Conservation (phyloP, 2,113 vertebrate species). For the Perca flavescens region DNA sequence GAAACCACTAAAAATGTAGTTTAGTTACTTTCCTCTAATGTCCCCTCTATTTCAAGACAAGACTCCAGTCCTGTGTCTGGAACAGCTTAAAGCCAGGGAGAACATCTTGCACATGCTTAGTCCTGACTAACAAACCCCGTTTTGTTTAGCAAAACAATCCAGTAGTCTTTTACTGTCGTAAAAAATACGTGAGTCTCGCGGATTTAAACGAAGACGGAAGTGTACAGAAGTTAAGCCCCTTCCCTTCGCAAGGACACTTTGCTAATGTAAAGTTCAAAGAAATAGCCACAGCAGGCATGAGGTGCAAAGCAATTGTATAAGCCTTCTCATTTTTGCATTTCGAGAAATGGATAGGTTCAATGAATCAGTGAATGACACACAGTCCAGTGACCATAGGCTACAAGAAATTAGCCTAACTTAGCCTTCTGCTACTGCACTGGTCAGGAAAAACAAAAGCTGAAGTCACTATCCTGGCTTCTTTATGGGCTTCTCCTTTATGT, state of each 20-base stretch:
- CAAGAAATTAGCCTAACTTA: background rate
- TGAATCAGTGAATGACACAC: background rate
- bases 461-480: background rate
- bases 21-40: background rate
- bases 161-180: background rate
- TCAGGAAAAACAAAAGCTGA: background rate
- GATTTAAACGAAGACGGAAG: conserved; percentile 13
- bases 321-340: too few relatives aligned
- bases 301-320: background rate
- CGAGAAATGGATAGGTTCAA: background rate
- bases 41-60: background rate
- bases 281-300: background rate
- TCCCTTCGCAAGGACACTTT: background rate
- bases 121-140: background rate
- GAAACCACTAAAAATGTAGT: background rate
- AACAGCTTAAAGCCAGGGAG: background rate
- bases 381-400: background rate
- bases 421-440: background rate
- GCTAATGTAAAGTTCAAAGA: background rate
- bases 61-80: background rate
- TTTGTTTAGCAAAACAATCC: background rate
- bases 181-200: background rate
- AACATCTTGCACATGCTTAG: background rate
- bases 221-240: background rate
- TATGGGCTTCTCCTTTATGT: background rate